Percentiles rank a stretch among this genome's conserved stretches.
These are phyloP conservation scores for Aphelenchoides fujianensis DNA, from an alignment of 1,140 invertebrate species.

Conservation along the genomic window DNA sequence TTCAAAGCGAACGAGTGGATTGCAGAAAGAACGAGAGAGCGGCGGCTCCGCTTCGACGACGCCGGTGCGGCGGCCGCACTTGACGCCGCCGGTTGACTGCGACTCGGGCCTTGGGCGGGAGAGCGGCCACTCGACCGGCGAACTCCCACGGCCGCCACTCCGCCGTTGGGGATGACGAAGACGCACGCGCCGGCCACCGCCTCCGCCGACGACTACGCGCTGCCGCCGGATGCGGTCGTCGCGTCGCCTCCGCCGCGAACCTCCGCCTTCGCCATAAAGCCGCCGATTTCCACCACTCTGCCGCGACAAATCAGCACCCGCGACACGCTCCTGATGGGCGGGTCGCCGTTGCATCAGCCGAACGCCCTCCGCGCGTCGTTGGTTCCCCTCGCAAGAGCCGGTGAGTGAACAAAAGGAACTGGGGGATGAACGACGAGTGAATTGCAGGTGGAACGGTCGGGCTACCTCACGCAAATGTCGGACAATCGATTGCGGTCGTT, in stretches of 20 bases:
- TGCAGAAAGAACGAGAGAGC: not conserved
- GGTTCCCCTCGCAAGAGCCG: slow-evolving; percentile 26
- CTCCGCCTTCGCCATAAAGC: not conserved
- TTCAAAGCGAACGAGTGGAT: not conserved
- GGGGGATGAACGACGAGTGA: too few species aligned
- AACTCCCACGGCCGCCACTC: slow-evolving; percentile 1
- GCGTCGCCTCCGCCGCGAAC: not conserved
- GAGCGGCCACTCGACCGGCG: slow-evolving; percentile 16
- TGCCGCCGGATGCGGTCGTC: slow-evolving; percentile 53
- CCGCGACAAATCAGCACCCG: not conserved
- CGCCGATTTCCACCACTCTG: not conserved
- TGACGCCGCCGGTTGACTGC: slow-evolving; percentile 12
- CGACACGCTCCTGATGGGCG: slow-evolving; percentile 10
- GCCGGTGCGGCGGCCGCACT: not conserved
- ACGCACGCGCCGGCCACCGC: slow-evolving; percentile 17
- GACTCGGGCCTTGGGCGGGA: slow-evolving; percentile 29
- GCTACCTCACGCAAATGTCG: slow-evolving; percentile 46
- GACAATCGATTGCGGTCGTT: slow-evolving; percentile 48
- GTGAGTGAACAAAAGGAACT: slow-evolving; percentile 34
- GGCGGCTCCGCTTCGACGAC: not conserved
- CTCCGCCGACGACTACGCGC: slow-evolving; percentile 39
- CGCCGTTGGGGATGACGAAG: slow-evolving; percentile 25
- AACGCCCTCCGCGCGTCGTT: slow-evolving; percentile 34
- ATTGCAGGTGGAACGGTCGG: slow-evolving; percentile 43
- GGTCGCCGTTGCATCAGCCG: slow-evolving; percentile 24